A percentile compares a stretch with the other conserved stretches of the same genome.
Conservation (phyloP, 2,888 invertebrate genomes). For the Pantelozetes paolii region DNA sequence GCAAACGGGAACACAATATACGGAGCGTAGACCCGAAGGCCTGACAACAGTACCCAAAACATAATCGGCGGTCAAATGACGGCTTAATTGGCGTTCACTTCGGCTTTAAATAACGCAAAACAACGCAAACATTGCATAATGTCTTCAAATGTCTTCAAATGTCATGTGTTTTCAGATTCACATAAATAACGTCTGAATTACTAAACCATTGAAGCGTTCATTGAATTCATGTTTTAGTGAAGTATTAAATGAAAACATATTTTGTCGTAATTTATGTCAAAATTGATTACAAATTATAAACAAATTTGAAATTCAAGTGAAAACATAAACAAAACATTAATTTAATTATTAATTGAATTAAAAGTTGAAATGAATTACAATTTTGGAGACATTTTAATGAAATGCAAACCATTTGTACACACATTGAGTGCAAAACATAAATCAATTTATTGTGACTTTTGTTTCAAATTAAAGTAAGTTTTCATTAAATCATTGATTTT, state of each 20-base stretch:
- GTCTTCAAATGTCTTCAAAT: background rate
- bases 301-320: too few relatives aligned
- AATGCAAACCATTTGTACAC: constrained; percentile 71
- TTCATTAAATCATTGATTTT: background rate
- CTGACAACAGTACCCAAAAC: constrained; percentile 58
- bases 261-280: background rate
- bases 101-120: background rate
- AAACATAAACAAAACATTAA: too few relatives aligned
- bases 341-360: background rate
- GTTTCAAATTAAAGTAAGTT: constrained; percentile 63
- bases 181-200: background rate
- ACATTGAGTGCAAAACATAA: constrained; percentile 67
- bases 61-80: constrained; percentile 49
- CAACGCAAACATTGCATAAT: background rate
- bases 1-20: constrained; percentile 77
- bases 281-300: too few relatives aligned
- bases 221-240: too few relatives aligned
- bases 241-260: background rate
- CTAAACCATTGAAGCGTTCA: background rate
- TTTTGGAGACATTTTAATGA: constrained; percentile 65
- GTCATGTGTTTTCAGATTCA: background rate
- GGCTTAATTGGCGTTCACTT: background rate
- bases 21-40: constrained; percentile 69
- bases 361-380: constrained; percentile 52
- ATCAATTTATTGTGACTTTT: constrained; percentile 69